Percentiles rank a stretch among this genome's conserved stretches.
Conservation (phyloP, 2,113 vertebrate species). For the Ammodytes dubius region DNA sequence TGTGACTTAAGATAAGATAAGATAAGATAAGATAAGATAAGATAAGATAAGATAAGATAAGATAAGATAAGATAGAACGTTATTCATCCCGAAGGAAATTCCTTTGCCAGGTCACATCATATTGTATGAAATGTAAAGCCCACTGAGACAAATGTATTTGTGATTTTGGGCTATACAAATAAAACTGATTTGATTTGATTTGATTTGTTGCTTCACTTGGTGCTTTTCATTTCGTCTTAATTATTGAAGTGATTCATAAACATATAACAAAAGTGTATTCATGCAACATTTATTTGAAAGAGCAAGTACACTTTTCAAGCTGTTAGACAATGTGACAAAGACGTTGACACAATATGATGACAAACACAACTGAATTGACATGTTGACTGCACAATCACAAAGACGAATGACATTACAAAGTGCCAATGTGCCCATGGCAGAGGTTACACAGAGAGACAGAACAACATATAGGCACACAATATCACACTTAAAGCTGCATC, state of each 20-base stretch:
- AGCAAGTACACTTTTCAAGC: conserved; percentile 19
- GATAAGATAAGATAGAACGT: no score
- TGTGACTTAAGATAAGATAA: no score
- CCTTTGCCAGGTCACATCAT: no score
- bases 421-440: background rate
- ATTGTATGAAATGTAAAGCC: no score
- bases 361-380: conserved; percentile 1
- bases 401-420: background rate
- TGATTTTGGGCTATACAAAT: no score
- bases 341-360: background rate
- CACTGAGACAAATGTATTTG: no score
- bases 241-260: conserved; percentile 17
- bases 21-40: no score
- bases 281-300: conserved; percentile 66
- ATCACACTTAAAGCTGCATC: conserved; percentile 13
- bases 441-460: conserved; percentile 11
- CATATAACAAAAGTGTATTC: conserved; percentile 27
- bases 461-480: conserved; percentile 16
- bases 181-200: no score
- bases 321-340: conserved; percentile 27
- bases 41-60: no score
- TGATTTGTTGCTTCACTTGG: background rate
- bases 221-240: background rate
- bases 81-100: no score
- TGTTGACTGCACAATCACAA: conserved; percentile 12